Conservation (phyloP, 1,140 invertebrate species). For the Diachasmimorpha longicaudata region DNA sequence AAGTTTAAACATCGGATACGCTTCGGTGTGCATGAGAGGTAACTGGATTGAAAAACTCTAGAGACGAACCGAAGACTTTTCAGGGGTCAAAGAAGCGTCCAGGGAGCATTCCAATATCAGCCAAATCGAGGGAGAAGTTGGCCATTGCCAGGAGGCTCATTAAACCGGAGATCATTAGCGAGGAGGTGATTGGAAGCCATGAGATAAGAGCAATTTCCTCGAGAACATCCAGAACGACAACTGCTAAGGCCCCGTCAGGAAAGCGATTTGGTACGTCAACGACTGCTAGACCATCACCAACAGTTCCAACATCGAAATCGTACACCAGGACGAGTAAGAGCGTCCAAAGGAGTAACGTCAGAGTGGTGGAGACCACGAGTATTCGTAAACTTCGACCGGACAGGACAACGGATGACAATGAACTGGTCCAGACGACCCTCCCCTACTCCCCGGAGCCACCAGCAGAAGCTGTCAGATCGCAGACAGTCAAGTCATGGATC, state of each 20-base stretch:
- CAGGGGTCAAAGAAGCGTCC: slow-evolving; percentile 51
- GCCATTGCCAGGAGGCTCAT: slow-evolving; percentile 52
- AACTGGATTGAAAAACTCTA: slow-evolving; percentile 20
- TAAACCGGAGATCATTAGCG: slow-evolving; percentile 50
- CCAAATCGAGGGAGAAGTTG: slow-evolving; percentile 54
- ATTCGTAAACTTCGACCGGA: background rate
- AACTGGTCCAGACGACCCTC: slow-evolving; percentile 14
- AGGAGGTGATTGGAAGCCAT: slow-evolving; percentile 38
- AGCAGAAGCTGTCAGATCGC: background rate
- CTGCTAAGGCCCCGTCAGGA: background rate
- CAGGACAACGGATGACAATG: slow-evolving; percentile 4
- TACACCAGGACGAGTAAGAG: slow-evolving; percentile 21
- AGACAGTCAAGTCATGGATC: background rate
- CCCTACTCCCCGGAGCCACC: background rate
- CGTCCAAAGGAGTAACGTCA: background rate
- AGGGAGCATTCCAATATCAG: slow-evolving; percentile 40
- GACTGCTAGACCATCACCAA: background rate
- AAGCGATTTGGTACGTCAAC: slow-evolving; percentile 16
- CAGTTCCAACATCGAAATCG: background rate
- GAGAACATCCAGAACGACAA: slow-evolving; percentile 30
- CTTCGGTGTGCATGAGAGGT: slow-evolving; percentile 2
- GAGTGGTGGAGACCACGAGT: background rate
- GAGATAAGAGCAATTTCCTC: background rate
- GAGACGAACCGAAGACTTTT: slow-evolving; percentile 45
- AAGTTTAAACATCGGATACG: background rate